Evolutionary conservation across 2,113 vertebrate species (phyloP).

Genomic region (Cebidichthys violaceus): DNA sequence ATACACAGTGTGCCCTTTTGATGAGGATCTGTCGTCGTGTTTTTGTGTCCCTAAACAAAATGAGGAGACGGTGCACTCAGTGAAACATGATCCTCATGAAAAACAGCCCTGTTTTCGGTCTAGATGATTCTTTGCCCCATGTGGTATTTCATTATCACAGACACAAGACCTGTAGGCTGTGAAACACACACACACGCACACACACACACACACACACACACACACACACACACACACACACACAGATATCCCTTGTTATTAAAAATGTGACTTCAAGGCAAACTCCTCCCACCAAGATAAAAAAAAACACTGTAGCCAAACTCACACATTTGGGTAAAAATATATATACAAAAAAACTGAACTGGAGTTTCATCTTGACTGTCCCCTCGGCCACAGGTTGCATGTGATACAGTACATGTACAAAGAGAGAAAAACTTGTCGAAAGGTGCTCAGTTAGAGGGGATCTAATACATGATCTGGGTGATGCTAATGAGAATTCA

Average conservation of each 20-base stretch:
- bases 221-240: conserved; percentile 12
- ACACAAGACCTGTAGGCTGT: conserved; percentile 48
- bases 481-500: background rate
- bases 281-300: conserved; percentile 4
- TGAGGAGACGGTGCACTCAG: conserved; percentile 42
- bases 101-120: conserved; percentile 54
- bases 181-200: conserved; percentile 13
- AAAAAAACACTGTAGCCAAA: background rate
- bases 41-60: conserved; percentile 53
- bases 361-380: background rate
- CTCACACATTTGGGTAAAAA: conserved; percentile 4
- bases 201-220: conserved; percentile 4
- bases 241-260: conserved; percentile 27
- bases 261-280: conserved; percentile 51
- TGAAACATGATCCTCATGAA: conserved; percentile 67
- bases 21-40: conserved; percentile 51
- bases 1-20: conserved; percentile 58
- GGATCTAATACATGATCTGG: background rate
- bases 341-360: background rate
- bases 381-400: background rate
- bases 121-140: conserved; percentile 50
- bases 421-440: background rate
- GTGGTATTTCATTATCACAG: conserved; percentile 67
- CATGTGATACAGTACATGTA: conserved; percentile 1
- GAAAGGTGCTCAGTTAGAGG: background rate